Evolutionary conservation across 2,113 vertebrate species (phyloP).

Genomic region (Ailuropoda melanoleuca): DNA sequence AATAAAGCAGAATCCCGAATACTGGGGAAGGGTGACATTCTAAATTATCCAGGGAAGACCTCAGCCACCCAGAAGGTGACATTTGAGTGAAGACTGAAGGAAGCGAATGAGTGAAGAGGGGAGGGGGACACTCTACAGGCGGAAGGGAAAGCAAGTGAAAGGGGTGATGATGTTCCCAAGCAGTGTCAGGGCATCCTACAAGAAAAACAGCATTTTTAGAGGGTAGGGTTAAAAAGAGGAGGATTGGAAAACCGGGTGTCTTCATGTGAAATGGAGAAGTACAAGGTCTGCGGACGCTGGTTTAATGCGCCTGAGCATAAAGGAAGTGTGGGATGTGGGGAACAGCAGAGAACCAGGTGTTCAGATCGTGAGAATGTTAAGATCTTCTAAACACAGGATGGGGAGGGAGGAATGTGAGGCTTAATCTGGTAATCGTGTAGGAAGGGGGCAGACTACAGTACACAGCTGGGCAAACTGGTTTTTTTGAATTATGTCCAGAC

Average conservation of each 20-base stretch:
- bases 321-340: not conserved
- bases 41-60: not conserved
- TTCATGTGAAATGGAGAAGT: not conserved
- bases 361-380: not conserved
- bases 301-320: not conserved
- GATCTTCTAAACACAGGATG: not conserved
- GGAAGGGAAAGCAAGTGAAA: not conserved
- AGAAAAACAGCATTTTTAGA: not conserved
- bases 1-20: not conserved
- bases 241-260: not conserved
- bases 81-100: not conserved
- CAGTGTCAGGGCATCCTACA: not conserved
- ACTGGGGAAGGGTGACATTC: not conserved
- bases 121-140: no score
- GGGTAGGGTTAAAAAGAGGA: not conserved
- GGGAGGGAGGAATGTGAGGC: not conserved
- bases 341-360: not conserved
- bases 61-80: not conserved
- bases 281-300: not conserved
- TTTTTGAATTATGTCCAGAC: slow-evolving; percentile 10
- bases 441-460: not conserved
- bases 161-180: not conserved
- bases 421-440: not conserved
- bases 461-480: not conserved
- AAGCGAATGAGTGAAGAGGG: not conserved